phyloP scores from a whole-genome alignment of 2,113 vertebrate genomes.

The Haplotaxodon microlepis region DNA sequence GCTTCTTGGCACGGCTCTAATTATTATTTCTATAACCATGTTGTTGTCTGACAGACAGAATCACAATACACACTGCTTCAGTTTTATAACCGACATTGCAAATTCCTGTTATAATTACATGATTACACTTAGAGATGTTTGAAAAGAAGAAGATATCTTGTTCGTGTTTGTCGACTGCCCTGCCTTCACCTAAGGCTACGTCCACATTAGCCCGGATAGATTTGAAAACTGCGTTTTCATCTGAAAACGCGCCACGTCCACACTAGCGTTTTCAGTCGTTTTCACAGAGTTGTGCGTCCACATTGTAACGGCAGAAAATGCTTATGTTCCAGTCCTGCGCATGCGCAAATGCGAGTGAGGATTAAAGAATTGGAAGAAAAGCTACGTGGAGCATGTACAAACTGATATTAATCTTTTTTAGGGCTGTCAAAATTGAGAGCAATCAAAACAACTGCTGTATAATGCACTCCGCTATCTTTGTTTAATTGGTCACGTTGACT shows the following conservation, averaged over 20 bases:
- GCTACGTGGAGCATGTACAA: not conserved
- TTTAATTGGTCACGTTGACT: not conserved
- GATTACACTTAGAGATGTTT: not conserved
- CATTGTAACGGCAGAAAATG: not conserved
- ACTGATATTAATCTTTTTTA: not conserved
- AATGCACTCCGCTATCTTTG: not conserved
- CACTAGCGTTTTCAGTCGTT: not conserved
- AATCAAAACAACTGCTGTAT: not conserved
- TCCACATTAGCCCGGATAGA: not conserved
- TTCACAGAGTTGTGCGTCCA: not conserved
- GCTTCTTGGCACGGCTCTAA: not conserved
- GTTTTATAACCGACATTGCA: not conserved
- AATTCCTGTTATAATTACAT: not conserved
- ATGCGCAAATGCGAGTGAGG: fast-evolving
- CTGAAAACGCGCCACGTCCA: fast-evolving
- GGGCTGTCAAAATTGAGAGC: not conserved
- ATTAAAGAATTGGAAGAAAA: not conserved
- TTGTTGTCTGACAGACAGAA: not conserved
- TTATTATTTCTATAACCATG: not conserved
- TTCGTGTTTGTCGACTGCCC: not conserved
- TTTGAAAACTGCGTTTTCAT: not conserved
- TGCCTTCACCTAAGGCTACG: not conserved
- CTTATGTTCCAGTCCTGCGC: not conserved
- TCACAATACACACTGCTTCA: not conserved
- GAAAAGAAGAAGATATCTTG: not conserved